Conservation (phyloP, 2,888 invertebrate genomes). For the Parapristionchus giblindavisi region DNA sequence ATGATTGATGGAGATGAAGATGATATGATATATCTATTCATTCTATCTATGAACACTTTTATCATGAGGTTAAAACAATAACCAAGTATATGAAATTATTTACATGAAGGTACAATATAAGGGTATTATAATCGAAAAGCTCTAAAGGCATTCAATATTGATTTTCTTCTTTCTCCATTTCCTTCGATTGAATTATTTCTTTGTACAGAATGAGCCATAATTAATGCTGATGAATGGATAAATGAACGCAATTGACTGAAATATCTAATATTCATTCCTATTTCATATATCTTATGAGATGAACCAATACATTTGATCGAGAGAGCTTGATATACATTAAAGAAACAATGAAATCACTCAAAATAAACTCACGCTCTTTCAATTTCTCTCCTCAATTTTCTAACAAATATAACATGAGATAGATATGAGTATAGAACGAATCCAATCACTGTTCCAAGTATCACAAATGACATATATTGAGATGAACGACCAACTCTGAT, state of each 20-base stretch:
- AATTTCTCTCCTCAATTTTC: constrained; percentile 44
- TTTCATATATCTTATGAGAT: neutral
- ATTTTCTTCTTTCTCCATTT: constrained; percentile 44
- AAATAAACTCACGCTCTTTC: constrained; percentile 26
- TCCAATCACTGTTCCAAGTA: constrained; percentile 57
- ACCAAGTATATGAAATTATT: no score
- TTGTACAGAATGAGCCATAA: constrained; percentile 54
- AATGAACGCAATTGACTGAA: constrained; percentile 18
- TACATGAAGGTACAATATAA: no score
- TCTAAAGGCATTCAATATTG: constrained; percentile 57
- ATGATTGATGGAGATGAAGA: constrained; percentile 31
- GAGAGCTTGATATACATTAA: neutral
- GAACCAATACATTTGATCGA: neutral
- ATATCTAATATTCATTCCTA: neutral
- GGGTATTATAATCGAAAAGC: constrained; percentile 49
- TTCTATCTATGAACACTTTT: no score
- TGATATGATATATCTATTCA: no score
- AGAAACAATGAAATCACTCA: neutral
- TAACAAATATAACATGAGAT: constrained; percentile 53
- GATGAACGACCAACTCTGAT: constrained; percentile 51
- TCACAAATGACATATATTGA: constrained; percentile 55
- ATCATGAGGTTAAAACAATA: no score
- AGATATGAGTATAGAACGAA: constrained; percentile 60
- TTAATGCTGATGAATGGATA: constrained; percentile 47
- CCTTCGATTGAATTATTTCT: constrained; percentile 39